A percentile compares a stretch with the other conserved stretches of the same genome.
Conservation (phyloP, 2,888 invertebrate genomes). For the Coenonympha glycerion region DNA sequence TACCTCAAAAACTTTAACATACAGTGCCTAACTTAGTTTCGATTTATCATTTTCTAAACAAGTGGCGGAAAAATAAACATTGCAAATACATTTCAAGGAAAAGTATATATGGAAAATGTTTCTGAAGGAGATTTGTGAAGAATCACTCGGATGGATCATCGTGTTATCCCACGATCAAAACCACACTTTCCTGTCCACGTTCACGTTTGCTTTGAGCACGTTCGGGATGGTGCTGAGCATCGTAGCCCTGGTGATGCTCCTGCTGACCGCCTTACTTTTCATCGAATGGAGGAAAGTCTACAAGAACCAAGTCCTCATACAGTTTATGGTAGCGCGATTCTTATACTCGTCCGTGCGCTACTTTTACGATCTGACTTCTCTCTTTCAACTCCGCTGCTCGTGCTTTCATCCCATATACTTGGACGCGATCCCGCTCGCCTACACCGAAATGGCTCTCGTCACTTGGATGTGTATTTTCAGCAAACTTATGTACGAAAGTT, state of each 20-base stretch:
- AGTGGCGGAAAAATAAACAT: not conserved
- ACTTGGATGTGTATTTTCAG: conserved; percentile 62
- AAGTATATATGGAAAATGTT: not conserved
- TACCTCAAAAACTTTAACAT: not conserved
- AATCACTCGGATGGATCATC: not conserved
- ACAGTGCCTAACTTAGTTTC: not conserved
- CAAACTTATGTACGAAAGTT: conserved; percentile 51
- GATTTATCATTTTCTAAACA: not conserved
- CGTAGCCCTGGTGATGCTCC: conserved; percentile 43
- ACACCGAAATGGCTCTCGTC: conserved; percentile 50
- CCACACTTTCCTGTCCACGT: conserved; percentile 28
- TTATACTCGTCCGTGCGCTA: conserved; percentile 47
- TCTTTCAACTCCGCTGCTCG: conserved; percentile 28
- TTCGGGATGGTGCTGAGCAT: conserved; percentile 47
- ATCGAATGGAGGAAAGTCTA: conserved; percentile 55
- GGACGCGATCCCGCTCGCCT: conserved; percentile 38
- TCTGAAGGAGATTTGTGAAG: not conserved
- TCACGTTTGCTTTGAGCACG: conserved; percentile 42
- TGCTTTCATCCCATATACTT: conserved; percentile 16
- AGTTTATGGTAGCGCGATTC: conserved; percentile 57
- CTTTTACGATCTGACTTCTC: conserved; percentile 37
- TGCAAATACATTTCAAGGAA: not conserved
- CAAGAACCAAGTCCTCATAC: conserved; percentile 60
- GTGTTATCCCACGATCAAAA: conserved; percentile 25
- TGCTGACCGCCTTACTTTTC: conserved; percentile 51